Evolutionary conservation across 2,113 vertebrate genomes (phyloP), one percentile per base, ranked within the genome.

Genomic region (Glaucomys volans): DNA sequence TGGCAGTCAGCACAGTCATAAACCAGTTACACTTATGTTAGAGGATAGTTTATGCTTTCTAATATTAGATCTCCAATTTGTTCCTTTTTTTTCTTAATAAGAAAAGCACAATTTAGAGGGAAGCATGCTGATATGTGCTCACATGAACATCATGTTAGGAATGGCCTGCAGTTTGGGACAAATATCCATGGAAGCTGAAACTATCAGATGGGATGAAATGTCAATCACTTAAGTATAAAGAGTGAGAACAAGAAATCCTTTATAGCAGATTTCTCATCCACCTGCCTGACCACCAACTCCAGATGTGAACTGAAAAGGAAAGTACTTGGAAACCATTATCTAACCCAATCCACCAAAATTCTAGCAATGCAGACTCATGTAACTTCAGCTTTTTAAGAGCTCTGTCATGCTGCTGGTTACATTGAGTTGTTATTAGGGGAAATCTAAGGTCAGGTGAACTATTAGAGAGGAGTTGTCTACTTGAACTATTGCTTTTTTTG

Each of bases 31-130:
- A 82, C 8, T 67, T 64, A 40, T 64, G 54, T 71, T 91, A 77
- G 16, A 67, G 83, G 72, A 79, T 54, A 47, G 40, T 76, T 94
- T 47, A 91, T 94, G 72, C 7, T 92, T 91, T 94, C 42, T 79
- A 90, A 69, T 30, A 37, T 50, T 52, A 76, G 17, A 67, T 20
- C 24, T 64, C 66, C 86, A 5, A 26, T 0, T 40, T 20, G 9
- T 13, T 83, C 35, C 44, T 47, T 22, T 57, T 42, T 71, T 86
- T 89, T 81, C 57, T 3, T 4, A 64, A 85, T 40, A 87, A 76
- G 6, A 47, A 47, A 47, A 47, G 5, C 7, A 76, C 14, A 87
- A 50, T 81, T 94, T 64, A 50, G 64, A 69, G 8, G 2, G 50
- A 35, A 50, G 26, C 2, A 52, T 40, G 79, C 47, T 77, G 62